Evolutionary conservation across 2,888 invertebrate species (phyloP), one percentile per base, ranked within the genome.

Genomic region (Spodoptera picta): DNA sequence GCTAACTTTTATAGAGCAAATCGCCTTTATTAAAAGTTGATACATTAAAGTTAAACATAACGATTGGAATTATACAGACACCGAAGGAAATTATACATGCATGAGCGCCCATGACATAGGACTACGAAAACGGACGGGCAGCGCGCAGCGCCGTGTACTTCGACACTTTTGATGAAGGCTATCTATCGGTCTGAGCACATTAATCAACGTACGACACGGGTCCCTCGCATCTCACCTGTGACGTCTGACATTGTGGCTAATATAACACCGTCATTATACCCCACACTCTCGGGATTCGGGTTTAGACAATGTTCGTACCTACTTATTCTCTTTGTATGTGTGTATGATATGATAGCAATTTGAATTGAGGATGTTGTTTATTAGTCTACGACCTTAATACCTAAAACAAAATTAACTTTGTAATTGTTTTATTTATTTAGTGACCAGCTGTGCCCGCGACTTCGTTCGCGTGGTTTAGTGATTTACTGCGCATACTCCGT

Each of bases 101-200:
- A 69, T 60, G 62, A 59, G 50, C n/a, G 48, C 66, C 66, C 62
- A 65, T 76, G 65, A 69, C 53, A 56, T 1, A 49, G 27, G 62
- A 44, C 50, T 56, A 47, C 14, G 49, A 10, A 45, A 48, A 14
- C 19, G 9, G 73, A 12, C 46, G 41, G 53, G 24, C 19, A 44
- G 12, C 42, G 31, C 36, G 19, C 23, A 36, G 65, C 51, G 70
- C 19, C n/a, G 44, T 52, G 55, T 63, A 73, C 49, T 75, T 76
- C 63, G 75, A 75, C 74, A 77, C 71, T 73, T 83, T 80, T 82
- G 81, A 85, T 77, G 75, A 79, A 81, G 84, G 82, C 82, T 77
- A 80, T 79, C 79, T 81, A 82, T 82, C 74, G 77, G 54, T 36
- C 69, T 36, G 57, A 48, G 69, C 61, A 69, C 84, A 85, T 87